A percentile compares a stretch with the other conserved stretches of the same genome.
phyloP scores from a whole-genome alignment of 53 echinoderm and acorn worm genomes.

The Echinometra lucunter region DNA sequence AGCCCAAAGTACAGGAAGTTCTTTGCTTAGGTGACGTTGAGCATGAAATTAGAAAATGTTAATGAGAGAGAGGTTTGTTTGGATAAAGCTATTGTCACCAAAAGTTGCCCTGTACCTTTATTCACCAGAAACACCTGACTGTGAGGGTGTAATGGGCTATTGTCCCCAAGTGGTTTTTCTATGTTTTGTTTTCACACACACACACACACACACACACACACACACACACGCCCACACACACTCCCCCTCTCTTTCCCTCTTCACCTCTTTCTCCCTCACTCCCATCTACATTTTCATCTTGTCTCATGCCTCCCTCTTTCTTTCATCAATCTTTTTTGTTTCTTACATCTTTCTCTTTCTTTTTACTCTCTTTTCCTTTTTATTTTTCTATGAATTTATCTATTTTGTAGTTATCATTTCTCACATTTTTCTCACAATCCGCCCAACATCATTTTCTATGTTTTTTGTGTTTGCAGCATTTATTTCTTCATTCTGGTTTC shows the following conservation, averaged over 20 bases:
- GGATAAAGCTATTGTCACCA: conserved; percentile 51
- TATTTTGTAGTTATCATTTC: not conserved
- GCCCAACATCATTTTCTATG: no score
- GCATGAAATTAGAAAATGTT: conserved; percentile 66
- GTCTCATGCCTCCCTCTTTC: not conserved
- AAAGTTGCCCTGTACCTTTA: not conserved
- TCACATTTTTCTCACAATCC: no score
- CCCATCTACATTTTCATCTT: not conserved
- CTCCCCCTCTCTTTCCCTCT: not conserved
- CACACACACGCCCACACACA: no score
- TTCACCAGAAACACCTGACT: conserved; percentile 53
- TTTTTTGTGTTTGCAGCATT: no score
- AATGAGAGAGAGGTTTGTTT: conserved; percentile 65
- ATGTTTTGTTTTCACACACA: not conserved
- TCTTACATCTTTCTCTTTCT: not conserved
- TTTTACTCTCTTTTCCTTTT: not conserved
- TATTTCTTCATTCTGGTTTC: no score
- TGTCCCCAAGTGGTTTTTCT: not conserved
- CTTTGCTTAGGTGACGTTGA: conserved; percentile 54
- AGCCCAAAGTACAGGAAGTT: conserved; percentile 55
- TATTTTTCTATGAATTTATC: not conserved
- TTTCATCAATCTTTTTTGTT: not conserved
- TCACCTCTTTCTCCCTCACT: not conserved
- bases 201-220: no score
- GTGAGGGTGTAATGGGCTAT: not conserved